Evolutionary conservation across 2,888 invertebrate genomes (phyloP).

Genomic region (Dioctria linearis): DNA sequence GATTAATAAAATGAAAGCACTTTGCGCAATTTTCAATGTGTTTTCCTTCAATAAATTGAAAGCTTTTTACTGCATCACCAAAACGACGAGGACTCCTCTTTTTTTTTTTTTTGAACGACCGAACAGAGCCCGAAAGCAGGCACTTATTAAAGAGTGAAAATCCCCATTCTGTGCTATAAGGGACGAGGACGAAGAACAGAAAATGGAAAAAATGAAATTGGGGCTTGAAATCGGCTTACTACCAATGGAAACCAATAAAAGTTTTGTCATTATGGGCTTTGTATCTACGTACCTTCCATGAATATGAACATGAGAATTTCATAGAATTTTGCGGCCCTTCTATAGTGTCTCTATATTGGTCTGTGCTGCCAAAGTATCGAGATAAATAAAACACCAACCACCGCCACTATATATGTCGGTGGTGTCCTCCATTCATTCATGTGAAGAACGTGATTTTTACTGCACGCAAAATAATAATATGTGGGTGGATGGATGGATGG

Average conservation of each 20-base stretch:
- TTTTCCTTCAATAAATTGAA: too few relatives aligned
- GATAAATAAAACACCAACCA: too few relatives aligned
- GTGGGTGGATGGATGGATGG: constrained; percentile 39
- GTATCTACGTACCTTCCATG: background rate
- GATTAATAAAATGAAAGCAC: too few relatives aligned
- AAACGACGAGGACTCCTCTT: too few relatives aligned
- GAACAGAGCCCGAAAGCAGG: too few relatives aligned
- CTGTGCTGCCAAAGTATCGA: background rate
- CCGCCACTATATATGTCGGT: background rate
- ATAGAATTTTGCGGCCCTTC: background rate
- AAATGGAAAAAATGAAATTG: too few relatives aligned
- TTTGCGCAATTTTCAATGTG: too few relatives aligned
- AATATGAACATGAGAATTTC: background rate
- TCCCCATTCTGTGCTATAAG: too few relatives aligned
- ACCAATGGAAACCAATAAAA: constrained; percentile 44
- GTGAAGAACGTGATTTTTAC: constrained; percentile 55
- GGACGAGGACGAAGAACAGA: too few relatives aligned
- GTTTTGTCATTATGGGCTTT: constrained; percentile 41
- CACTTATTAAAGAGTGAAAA: too few relatives aligned
- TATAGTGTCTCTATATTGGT: background rate
- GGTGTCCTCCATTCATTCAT: constrained; percentile 28
- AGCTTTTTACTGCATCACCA: too few relatives aligned
- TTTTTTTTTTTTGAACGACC: too few relatives aligned
- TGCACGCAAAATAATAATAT: constrained; percentile 53
- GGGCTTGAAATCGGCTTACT: background rate